Percentiles rank a stretch among this genome's conserved stretches.
These are phyloP conservation scores for Mactra quadrangularis DNA, from an alignment of 1,140 invertebrate species.

Conservation along the genomic window DNA sequence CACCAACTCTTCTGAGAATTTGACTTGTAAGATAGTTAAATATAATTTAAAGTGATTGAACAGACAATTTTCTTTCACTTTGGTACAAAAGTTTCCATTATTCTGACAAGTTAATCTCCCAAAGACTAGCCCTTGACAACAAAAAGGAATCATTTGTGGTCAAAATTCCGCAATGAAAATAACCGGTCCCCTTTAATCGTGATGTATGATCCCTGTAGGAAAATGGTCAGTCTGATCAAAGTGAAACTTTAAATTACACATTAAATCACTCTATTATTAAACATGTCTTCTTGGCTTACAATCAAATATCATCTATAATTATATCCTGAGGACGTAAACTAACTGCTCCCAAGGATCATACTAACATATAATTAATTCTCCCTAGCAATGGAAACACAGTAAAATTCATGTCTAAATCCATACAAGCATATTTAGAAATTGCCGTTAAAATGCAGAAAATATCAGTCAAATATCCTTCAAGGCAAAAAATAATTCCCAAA, in stretches of 20 bases:
- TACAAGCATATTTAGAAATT: too few species aligned
- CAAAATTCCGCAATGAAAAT: slow-evolving; percentile 45
- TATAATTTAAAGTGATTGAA: not conserved
- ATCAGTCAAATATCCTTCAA: too few species aligned
- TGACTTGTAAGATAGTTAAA: not conserved
- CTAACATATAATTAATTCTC: slow-evolving; percentile 29
- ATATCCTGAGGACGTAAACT: slow-evolving; percentile 10
- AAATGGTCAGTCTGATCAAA: slow-evolving; percentile 19
- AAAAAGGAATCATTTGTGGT: slow-evolving; percentile 22
- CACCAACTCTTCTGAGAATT: not conserved
- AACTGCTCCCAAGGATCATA: not conserved
- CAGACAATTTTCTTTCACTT: slow-evolving; percentile 25
- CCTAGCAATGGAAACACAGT: too few species aligned
- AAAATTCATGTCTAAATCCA: too few species aligned
- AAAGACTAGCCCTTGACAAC: not conserved
- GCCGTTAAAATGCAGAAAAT: too few species aligned
- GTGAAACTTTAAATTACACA: slow-evolving; percentile 41
- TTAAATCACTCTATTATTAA: slow-evolving; percentile 36
- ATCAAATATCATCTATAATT: slow-evolving; percentile 35
- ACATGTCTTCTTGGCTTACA: slow-evolving; percentile 23
- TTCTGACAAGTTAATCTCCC: slow-evolving; percentile 33
- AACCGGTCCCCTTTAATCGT: not conserved
- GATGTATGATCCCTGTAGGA: slow-evolving; percentile 1
- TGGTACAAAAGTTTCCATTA: not conserved
- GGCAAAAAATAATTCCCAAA: too few species aligned